phyloP scores from a whole-genome alignment of 2,797 vertebrate species.

The Spinibarbus caldwelli region DNA sequence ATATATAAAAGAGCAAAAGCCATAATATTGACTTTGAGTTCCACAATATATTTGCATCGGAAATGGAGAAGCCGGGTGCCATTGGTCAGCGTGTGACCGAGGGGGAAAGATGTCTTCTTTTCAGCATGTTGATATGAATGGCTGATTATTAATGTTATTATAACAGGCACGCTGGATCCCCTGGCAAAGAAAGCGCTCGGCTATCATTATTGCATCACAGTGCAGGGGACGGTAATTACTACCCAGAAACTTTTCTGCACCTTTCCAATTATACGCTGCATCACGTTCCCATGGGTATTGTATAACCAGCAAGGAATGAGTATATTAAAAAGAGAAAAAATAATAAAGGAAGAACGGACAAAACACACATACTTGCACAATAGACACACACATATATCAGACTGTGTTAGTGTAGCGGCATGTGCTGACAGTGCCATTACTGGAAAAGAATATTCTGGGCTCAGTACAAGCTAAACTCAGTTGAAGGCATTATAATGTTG shows the following conservation, averaged over 20 bases:
- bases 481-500: not conserved
- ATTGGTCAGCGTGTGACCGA: conserved; percentile 31
- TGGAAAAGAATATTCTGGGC: not conserved
- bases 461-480: not conserved
- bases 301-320: conserved; percentile 46
- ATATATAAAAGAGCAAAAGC: conserved; percentile 49
- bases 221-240: conserved; percentile 44
- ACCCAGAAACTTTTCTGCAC: conserved; percentile 56
- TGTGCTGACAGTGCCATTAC: conserved; percentile 5
- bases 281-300: conserved; percentile 49
- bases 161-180: conserved; percentile 43
- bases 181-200: conserved; percentile 40
- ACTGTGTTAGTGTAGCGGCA: not conserved
- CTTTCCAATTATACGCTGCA: conserved; percentile 57
- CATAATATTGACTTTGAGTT: conserved; percentile 54
- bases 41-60: conserved; percentile 43
- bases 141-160: conserved; percentile 54
- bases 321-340: conserved; percentile 32
- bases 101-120: conserved; percentile 44
- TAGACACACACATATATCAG: not conserved
- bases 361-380: not conserved
- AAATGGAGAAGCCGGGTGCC: conserved; percentile 36
- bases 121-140: conserved; percentile 42
- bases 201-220: conserved; percentile 49
- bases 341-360: conserved; percentile 30